Evolutionary conservation across 2,113 vertebrate genomes (phyloP).

Genomic region (Prochilodus magdalenae): DNA sequence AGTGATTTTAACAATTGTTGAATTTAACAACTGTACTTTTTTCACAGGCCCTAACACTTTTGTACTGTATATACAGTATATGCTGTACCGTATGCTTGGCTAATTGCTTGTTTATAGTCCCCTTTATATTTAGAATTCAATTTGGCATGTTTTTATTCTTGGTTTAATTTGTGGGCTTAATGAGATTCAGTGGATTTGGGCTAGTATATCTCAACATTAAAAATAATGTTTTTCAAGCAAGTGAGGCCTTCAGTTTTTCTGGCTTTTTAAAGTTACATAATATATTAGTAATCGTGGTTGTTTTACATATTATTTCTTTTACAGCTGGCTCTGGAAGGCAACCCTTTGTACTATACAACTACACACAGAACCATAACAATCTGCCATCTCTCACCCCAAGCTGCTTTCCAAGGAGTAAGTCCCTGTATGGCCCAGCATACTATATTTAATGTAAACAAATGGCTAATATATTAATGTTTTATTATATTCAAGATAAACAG

Average conservation of each 20-base stretch:
- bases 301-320: slow-evolving; percentile 29
- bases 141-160: neutral
- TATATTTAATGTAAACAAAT: no score
- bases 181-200: neutral
- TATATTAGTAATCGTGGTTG: neutral
- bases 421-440: neutral
- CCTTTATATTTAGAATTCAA: no score
- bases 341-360: slow-evolving; percentile 89
- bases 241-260: neutral
- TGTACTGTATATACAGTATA: no score
- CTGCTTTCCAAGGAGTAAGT: slow-evolving; percentile 82
- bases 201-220: neutral
- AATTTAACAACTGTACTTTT: no score
- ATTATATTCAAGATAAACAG: no score
- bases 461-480: no score
- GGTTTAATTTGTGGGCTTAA: neutral
- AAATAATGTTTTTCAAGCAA: neutral
- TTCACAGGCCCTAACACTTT: no score
- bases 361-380: slow-evolving; percentile 79
- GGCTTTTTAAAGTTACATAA: neutral
- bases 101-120: no score
- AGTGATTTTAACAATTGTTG: no score
- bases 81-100: no score
- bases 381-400: slow-evolving; percentile 82
- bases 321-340: slow-evolving; percentile 90